Percentiles rank a stretch among this genome's conserved stretches.
phyloP scores from a whole-genome alignment of 1,140 invertebrate genomes.

The Drosophila sechellia region DNA sequence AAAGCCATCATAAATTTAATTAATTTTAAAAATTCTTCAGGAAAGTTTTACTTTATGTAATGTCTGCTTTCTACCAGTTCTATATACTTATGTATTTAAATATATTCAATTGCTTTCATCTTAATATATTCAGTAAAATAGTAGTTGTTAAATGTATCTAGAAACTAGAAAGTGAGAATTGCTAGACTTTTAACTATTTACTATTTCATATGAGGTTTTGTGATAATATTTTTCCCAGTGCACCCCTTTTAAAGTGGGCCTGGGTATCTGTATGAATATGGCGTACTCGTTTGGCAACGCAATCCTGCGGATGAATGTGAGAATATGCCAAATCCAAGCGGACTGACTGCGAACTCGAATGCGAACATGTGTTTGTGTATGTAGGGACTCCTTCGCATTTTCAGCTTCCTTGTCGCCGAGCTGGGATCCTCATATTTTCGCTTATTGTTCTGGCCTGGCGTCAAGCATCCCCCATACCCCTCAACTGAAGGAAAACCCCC shows the following conservation, averaged over 20 bases:
- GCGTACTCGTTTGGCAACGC: constrained; percentile 37
- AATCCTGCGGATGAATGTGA: constrained; percentile 69
- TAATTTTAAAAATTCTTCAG: too few relatives aligned
- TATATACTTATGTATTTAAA: too few relatives aligned
- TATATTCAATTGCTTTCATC: too few relatives aligned
- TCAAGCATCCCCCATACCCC: constrained; percentile 39
- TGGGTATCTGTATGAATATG: constrained; percentile 39
- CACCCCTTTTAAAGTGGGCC: constrained; percentile 2
- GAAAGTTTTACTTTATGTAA: too few relatives aligned
- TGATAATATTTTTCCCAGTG: constrained; percentile 7
- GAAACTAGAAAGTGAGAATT: too few relatives aligned
- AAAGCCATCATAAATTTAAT: too few relatives aligned
- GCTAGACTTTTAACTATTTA: too few relatives aligned
- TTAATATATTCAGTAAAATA: too few relatives aligned
- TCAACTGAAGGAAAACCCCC: not conserved
- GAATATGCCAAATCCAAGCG: constrained; percentile 76
- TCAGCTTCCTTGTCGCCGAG: constrained; percentile 12
- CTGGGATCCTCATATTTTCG: constrained; percentile 61
- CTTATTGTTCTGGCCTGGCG: constrained; percentile 71
- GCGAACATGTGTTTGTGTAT: constrained; percentile 53
- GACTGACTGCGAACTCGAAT: constrained; percentile 12
- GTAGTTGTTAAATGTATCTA: too few relatives aligned
- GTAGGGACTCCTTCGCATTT: constrained; percentile 32
- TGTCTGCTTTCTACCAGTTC: too few relatives aligned
- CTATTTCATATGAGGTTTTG: rapidly evolving